A percentile compares a stretch with the other conserved stretches of the same genome.
Evolutionary conservation across 2,113 vertebrate species (phyloP).

Genomic region (Serilophus lunatus): DNA sequence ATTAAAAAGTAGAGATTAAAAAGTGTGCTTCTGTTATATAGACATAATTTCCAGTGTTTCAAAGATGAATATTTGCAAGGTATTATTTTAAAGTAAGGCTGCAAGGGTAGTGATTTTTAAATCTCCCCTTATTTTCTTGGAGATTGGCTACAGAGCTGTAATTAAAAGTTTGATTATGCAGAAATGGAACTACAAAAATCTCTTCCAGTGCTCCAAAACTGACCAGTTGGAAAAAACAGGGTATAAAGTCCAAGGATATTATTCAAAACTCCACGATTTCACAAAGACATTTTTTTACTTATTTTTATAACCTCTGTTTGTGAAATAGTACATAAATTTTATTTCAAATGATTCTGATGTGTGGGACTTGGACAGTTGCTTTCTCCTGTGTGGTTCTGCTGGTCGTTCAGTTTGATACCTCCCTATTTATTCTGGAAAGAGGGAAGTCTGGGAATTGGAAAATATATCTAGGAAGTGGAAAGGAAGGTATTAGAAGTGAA

Average conservation of each 20-base stretch:
- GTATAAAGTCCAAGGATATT: background rate
- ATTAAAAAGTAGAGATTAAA: conserved; percentile 72
- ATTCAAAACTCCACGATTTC: background rate
- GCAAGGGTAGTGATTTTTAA: conserved; percentile 33
- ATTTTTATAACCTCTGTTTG: background rate
- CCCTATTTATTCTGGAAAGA: background rate
- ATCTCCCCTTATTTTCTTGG: background rate
- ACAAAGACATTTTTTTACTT: background rate
- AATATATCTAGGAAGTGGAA: background rate
- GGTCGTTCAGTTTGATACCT: background rate
- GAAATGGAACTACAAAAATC: background rate
- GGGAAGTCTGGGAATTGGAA: background rate
- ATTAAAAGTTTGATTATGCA: conserved; percentile 35
- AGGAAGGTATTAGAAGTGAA: background rate
- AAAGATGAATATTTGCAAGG: conserved; percentile 35
- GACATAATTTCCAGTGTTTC: conserved; percentile 45
- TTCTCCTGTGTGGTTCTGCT: background rate
- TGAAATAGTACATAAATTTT: background rate
- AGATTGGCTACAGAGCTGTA: background rate
- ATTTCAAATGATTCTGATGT: rapidly evolving
- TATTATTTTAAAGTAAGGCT: conserved; percentile 53
- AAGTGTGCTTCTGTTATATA: conserved; percentile 6
- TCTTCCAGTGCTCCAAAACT: background rate
- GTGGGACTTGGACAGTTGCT: rapidly evolving
- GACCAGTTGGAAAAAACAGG: background rate